A percentile compares a stretch with the other conserved stretches of the same genome.
phyloP scores from a whole-genome alignment of 2,797 vertebrate genomes.

The Martes flavigula region DNA sequence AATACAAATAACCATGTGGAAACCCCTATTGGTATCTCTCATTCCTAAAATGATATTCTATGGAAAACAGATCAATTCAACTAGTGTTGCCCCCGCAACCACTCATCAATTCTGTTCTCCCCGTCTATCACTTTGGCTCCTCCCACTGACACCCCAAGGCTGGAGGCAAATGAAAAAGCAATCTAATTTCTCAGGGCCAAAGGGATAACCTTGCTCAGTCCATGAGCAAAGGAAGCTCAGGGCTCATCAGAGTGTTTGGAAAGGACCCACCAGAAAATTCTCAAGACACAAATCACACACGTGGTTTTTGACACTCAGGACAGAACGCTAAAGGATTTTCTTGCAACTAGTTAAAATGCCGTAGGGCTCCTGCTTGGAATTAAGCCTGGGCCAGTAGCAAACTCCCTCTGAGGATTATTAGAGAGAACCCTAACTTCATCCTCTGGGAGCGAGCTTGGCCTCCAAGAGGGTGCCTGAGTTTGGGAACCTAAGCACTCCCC shows the following conservation, averaged over 20 bases:
- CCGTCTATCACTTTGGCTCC: background rate
- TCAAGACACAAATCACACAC: background rate
- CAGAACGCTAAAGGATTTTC: background rate
- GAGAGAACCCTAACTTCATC: background rate
- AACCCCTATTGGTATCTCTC: background rate
- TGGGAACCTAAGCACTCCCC: background rate
- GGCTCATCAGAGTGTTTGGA: background rate
- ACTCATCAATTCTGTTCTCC: background rate
- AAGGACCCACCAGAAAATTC: background rate
- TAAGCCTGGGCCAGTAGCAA: background rate
- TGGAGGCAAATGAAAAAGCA: slow-evolving; percentile 11
- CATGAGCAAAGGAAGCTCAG: background rate
- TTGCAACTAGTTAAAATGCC: background rate
- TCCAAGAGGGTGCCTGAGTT: background rate
- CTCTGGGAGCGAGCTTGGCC: background rate
- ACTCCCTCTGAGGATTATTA: background rate
- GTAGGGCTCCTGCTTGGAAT: background rate
- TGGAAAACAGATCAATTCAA: background rate
- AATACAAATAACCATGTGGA: background rate
- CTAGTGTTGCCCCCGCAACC: background rate
- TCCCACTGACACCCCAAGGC: background rate
- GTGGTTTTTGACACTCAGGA: background rate
- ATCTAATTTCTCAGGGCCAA: background rate
- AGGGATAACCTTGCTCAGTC: background rate
- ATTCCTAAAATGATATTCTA: background rate